Evolutionary conservation across 2,888 invertebrate genomes (phyloP), one percentile per base, ranked within the genome.

Genomic region (Watsonalla cultraria): DNA sequence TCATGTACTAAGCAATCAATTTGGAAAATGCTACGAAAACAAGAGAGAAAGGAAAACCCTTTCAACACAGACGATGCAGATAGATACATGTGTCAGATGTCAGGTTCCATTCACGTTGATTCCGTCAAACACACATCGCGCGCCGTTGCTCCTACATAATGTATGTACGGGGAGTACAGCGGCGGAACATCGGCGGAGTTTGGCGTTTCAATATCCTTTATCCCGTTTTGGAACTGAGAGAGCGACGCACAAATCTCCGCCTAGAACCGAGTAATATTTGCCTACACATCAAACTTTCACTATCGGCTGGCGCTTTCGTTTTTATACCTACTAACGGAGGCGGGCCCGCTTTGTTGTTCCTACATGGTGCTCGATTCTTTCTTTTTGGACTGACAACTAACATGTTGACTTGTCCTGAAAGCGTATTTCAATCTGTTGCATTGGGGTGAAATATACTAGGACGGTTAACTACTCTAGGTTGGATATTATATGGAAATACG

Each of bases 211-310:
- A 72, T 73, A 76, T 78, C 78, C 74, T 79, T 80, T 82, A 82
- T 72, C 73, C 76, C 82, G 76, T 85, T 85, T 83, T 66, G 80
- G 75, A 82, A 78, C 73, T 68, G 82, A 78, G 83, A 78, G 68
- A 71, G 70, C 72, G 80, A 84, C 84, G 86, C 86, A 86, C 87
- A 87, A 89, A 89, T 87, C 90, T 87, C 86, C 77, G 83, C 80
- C 78, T 84, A 79, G 77, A 78, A 85, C 76, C 86, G 83, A 78
- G 85, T 80, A 82, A 87, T 89, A 90, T 90, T 90, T 90, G 88
- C 90, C 86, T 87, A 89, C 90, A 90, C 89, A 90, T 90, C 87
- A 89, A 90, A 90, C 90, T 90, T 90, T 90, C 90, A 90, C 90
- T 90, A 88, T 88, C 90, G 75, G 68, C 62, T 80, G 79, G 68